Base-by-base conservation (phyloP, 2,888 invertebrate genomes). In the Diabrotica balteata region DNA sequence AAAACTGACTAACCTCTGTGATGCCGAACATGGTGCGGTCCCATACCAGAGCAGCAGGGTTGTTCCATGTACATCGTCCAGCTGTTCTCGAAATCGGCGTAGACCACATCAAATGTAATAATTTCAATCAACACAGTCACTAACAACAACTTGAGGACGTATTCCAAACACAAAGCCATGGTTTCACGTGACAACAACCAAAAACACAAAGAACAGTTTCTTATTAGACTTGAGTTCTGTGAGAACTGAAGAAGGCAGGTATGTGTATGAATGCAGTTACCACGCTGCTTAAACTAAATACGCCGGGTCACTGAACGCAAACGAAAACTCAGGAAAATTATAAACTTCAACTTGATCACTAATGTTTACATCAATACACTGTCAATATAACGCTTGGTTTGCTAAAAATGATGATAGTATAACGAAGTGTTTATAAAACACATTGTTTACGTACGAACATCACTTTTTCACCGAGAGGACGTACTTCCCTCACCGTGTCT, bases 1-100 rank as follows among this genome's bases (percentile, higher is more conserved):
- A 63, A 59, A 17, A 64, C 53, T 11, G 50, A 60, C 70, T 49
- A 61, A 85, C 90, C 89, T 89, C 89, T 86, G 75, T 90, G 89
- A 81, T 90, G 90, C 71, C 90, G 82, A 71, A 90, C 87, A 67
- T 89, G 88, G 79, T 89, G 89, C 67, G 86, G 84, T 66, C 80
- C 81, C 60, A 85, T 85, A 52, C 88, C 87, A 66, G 88, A 85
- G 82, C 90, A 90, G 81, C 90, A 90, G 54, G 89, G 89, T 81
- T 88, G 88, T 84, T 90, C 90, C 85, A 88, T 88, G 81, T 87
- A 90, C 77, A 88, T 87, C 54, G 88, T 88, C 89, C 89, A 89
- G 77, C 88, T 89, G 84, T 88, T 89, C 75, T 87, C 89, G 82
- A 85, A 84, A 74, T 84, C 89, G 75, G 86, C 86, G 77, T 72